These are phyloP conservation scores for Urosaurus nigricauda DNA, from an alignment of 2,797 vertebrate species.

Conservation along the genomic window DNA sequence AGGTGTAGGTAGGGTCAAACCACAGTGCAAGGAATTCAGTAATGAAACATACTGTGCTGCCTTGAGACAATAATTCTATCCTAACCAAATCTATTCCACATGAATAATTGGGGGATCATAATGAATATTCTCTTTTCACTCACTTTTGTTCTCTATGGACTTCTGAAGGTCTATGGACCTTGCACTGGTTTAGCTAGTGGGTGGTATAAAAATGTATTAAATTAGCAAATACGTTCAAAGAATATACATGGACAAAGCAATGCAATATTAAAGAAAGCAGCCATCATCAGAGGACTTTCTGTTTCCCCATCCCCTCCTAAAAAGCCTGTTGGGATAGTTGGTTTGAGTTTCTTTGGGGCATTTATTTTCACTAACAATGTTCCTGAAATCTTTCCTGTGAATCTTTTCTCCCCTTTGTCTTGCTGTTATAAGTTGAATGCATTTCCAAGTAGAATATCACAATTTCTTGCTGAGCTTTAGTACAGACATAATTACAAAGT, in stretches of 20 bases:
- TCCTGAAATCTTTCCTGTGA: slow-evolving; percentile 45
- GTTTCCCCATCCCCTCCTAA: neutral
- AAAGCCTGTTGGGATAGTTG: neutral
- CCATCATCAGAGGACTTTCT: neutral
- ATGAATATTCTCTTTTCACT: neutral
- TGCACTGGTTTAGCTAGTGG: neutral
- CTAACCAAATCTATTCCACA: neutral
- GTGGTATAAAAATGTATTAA: neutral
- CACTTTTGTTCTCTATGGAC: neutral
- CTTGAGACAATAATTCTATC: neutral
- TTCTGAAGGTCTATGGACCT: too few relatives aligned
- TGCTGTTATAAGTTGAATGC: slow-evolving; percentile 66
- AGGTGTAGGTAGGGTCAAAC: neutral
- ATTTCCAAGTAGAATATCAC: slow-evolving; percentile 70
- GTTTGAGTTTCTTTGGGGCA: slow-evolving; percentile 36
- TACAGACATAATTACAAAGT: slow-evolving; percentile 91
- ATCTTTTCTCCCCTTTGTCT: slow-evolving; percentile 64
- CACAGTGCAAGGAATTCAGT: neutral
- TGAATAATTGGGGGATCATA: neutral
- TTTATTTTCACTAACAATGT: slow-evolving; percentile 13
- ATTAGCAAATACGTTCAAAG: neutral
- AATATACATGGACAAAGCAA: neutral
- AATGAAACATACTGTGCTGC: neutral
- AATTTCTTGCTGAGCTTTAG: slow-evolving; percentile 85
- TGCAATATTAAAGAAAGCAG: neutral